Evolutionary conservation across 2,797 vertebrate genomes (phyloP).

Genomic region (Arrhamphus sclerolepis): DNA sequence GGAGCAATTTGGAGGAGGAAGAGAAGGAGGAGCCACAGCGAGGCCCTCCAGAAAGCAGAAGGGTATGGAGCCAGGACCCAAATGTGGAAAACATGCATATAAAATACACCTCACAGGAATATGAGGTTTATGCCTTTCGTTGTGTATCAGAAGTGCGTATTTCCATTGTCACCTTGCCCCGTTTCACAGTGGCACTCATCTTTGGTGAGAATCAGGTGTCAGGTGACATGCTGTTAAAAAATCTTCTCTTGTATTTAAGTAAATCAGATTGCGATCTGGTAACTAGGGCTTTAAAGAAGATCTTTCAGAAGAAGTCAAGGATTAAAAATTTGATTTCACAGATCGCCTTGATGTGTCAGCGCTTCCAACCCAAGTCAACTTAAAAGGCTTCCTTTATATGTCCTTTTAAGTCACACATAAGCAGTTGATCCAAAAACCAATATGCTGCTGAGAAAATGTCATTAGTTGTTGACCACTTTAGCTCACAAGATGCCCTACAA

Average conservation of each 20-base stretch:
- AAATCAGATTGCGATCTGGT: conserved; percentile 47
- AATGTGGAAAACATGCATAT: too few species aligned
- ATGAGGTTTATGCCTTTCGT: too few species aligned
- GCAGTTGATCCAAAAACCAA: background rate
- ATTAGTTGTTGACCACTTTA: background rate
- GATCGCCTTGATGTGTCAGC: conserved; percentile 23
- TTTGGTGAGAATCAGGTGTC: conserved; percentile 3
- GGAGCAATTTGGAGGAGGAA: too few species aligned
- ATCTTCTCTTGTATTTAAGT: conserved; percentile 18
- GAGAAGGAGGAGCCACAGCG: too few species aligned
- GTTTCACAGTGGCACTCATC: background rate
- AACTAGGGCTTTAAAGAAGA: too few species aligned
- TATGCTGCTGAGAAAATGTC: conserved; percentile 7
- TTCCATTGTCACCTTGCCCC: background rate
- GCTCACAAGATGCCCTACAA: background rate
- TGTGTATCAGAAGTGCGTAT: too few species aligned
- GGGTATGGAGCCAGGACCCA: too few species aligned
- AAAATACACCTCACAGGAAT: too few species aligned
- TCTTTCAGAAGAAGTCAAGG: conserved; percentile 16
- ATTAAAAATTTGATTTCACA: conserved; percentile 33
- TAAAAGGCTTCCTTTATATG: background rate
- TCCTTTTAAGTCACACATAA: background rate
- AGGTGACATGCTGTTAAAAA: background rate
- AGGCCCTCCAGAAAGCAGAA: too few species aligned
- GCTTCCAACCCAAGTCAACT: conserved; percentile 13